A percentile compares a stretch with the other conserved stretches of the same genome.
These are phyloP conservation scores for Oreamnos americanus DNA, from an alignment of 2,113 vertebrate species.

Conservation along the genomic window DNA sequence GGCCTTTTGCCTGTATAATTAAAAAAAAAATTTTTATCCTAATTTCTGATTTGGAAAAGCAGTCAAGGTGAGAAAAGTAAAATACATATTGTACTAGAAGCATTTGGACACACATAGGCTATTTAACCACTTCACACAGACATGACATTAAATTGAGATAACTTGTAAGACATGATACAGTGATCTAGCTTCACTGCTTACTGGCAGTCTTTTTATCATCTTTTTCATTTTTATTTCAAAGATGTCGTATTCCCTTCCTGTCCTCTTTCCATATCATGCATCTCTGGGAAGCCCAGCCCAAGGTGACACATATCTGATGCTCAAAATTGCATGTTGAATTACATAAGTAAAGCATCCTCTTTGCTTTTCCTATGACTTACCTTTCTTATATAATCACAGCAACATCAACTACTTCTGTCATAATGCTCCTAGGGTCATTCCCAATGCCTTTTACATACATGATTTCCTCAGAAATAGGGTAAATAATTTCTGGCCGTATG, in stretches of 20 bases:
- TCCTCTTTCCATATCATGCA: neutral
- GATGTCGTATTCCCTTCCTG: neutral
- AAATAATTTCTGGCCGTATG: neutral
- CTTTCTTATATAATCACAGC: neutral
- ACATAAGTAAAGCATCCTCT: neutral
- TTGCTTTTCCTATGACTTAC: neutral
- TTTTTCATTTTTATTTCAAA: neutral
- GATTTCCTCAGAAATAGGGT: neutral
- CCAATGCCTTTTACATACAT: neutral
- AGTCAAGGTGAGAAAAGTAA: neutral
- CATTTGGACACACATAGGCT: neutral
- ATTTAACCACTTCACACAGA: neutral
- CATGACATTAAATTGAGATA: neutral
- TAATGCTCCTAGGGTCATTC: neutral
- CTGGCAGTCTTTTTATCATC: neutral
- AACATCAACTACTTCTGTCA: neutral
- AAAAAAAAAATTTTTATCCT: neutral
- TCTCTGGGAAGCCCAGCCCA: neutral
- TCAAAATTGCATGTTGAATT: neutral
- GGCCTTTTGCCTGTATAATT: neutral
- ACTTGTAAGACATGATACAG: neutral
- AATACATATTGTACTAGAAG: neutral
- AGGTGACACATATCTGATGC: neutral
- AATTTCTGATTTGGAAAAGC: neutral
- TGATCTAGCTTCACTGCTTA: neutral